Evolutionary conservation across 2,797 vertebrate genomes (phyloP).

Genomic region (Fringilla coelebs): DNA sequence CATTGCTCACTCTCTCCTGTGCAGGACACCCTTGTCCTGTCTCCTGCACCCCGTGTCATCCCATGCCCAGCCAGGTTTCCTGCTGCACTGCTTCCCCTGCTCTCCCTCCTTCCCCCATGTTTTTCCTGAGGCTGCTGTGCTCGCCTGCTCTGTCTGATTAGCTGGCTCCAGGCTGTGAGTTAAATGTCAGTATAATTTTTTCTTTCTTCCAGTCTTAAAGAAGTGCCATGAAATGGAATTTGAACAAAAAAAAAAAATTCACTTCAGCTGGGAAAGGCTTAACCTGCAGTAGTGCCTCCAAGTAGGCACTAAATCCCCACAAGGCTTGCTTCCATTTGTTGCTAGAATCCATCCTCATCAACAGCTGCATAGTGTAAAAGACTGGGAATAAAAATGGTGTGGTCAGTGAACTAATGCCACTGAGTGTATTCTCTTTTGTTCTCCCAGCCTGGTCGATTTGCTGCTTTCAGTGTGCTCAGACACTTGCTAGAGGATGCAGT

Average conservation of each 20-base stretch:
- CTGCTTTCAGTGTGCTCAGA: slow-evolving; percentile 38
- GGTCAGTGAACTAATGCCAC: slow-evolving; percentile 41
- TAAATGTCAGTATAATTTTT: slow-evolving; percentile 55
- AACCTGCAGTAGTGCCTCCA: neutral
- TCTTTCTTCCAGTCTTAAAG: slow-evolving; percentile 21
- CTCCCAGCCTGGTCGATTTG: neutral
- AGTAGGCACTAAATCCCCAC: neutral
- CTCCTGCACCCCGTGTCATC: accelerated
- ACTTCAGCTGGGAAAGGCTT: neutral
- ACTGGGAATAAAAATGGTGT: neutral
- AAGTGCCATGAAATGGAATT: slow-evolving; percentile 28
- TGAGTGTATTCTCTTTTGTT: slow-evolving; percentile 35
- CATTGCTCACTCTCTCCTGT: accelerated
- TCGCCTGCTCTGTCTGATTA: slow-evolving; percentile 22
- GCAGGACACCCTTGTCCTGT: neutral
- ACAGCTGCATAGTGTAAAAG: neutral
- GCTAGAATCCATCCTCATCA: neutral
- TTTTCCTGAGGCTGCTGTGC: neutral
- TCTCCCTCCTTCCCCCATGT: neutral
- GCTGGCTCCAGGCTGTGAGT: neutral
- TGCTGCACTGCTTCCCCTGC: neutral
- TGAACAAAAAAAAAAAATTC: neutral
- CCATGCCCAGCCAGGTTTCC: neutral
- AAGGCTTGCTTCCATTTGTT: neutral
- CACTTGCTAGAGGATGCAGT: slow-evolving; percentile 11